Conservation (phyloP, 1,140 invertebrate genomes). For the Drosophila insularis region DNA sequence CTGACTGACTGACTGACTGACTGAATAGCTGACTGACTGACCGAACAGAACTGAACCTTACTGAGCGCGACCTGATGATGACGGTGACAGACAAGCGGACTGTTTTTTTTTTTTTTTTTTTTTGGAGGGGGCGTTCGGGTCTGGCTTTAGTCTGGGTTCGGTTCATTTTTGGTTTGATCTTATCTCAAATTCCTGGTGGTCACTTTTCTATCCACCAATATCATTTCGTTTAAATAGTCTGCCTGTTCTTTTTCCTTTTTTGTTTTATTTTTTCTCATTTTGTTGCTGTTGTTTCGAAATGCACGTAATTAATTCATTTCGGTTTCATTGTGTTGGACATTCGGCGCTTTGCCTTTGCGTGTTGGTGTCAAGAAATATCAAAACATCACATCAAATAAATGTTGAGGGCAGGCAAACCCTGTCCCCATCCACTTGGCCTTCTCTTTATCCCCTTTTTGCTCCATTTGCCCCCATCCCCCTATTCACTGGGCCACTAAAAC, state of each 20-base stretch:
- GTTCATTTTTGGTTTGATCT: constrained; percentile 66
- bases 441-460: background rate
- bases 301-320: constrained; percentile 80
- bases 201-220: constrained; percentile 80
- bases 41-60: background rate
- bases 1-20: background rate
- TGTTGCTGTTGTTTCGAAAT: constrained; percentile 67
- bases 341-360: constrained; percentile 66
- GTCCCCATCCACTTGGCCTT: constrained; percentile 38
- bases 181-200: constrained; percentile 80
- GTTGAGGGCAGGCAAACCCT: constrained; percentile 58
- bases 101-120: constrained; percentile 15
- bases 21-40: background rate
- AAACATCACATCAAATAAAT: constrained; percentile 83
- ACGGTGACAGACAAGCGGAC: constrained; percentile 75
- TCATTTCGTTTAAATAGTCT: constrained; percentile 81
- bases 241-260: constrained; percentile 46
- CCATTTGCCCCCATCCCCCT: background rate
- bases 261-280: constrained; percentile 43
- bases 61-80: constrained; percentile 35
- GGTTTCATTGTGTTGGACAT: constrained; percentile 68
- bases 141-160: constrained; percentile 43
- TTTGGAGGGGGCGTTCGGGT: constrained; percentile 20
- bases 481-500: constrained; percentile 27
- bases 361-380: constrained; percentile 82